Base-by-base conservation (phyloP, 1,140 invertebrate genomes). In the Delia radicum region DNA sequence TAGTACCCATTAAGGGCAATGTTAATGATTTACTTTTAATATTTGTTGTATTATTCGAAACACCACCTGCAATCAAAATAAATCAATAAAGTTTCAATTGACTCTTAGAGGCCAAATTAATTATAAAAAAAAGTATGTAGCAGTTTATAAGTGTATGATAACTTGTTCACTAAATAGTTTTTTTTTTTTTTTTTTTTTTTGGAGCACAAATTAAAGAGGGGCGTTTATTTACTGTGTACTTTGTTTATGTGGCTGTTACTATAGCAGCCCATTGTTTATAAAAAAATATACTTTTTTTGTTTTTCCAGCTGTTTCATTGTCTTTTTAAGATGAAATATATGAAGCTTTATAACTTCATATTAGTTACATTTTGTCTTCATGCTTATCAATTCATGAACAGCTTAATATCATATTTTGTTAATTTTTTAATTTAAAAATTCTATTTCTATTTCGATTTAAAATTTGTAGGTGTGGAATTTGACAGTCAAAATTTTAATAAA, bases 21-120 rank as follows among this genome's bases (percentile, higher is more conserved):
- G 83, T 85, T 29, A 85, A 74, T 31, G 83, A 82, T 80, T 85
- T 85, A 73, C 81, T 78, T 48, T 81, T 76, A 69, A 31, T 18
- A 33, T 21, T 33, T 55, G 33, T 37, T 10, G 5, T 55, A 55
- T 55, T 55, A 21, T 18, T 21, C 18, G 31, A 37, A 63, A 37
- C 55, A 62, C 48, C 28, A 74, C 29, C 55, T 33, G 55, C 10
- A 62, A 18, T 21, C 21, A n/a, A 18, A 48, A 48, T 48, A 48
- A 55, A 55, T 55, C 48, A 55, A 55, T 55, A 55, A 55, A 21
- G n/a, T 55, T 55, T 24, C 21, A 55, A 21, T 55, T 55, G n/a
- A 21, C 21, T 55, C 0, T n/a, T 55, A 55, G 24, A 55, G 48
- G 48, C 21, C 15, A 74, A 74, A 63, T 37, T 24, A 63, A 62